Evolutionary conservation across 1,140 invertebrate genomes (phyloP).

Genomic region (Parapsyche elsis): DNA sequence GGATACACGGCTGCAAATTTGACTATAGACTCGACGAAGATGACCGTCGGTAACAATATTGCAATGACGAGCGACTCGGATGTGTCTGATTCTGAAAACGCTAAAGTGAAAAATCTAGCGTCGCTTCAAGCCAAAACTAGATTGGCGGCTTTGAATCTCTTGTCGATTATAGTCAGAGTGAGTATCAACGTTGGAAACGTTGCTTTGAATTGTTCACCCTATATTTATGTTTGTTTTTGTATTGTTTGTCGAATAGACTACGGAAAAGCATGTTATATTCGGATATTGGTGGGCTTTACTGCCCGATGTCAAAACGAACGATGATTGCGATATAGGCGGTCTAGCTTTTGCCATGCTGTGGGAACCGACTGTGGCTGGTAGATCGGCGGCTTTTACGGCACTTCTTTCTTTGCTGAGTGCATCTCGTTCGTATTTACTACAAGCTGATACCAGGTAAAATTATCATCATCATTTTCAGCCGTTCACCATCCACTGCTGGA

Average conservation of each 20-base stretch:
- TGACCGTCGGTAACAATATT: conserved; percentile 54
- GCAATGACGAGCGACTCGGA: conserved; percentile 65
- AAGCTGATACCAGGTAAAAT: conserved; percentile 64
- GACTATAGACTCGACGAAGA: conserved; percentile 59
- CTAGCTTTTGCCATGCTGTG: conserved; percentile 61
- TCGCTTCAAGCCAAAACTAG: conserved; percentile 63
- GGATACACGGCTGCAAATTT: conserved; percentile 61
- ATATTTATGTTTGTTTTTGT: conserved; percentile 42
- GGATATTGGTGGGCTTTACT: conserved; percentile 66
- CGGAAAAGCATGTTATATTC: conserved; percentile 64
- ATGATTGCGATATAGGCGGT: conserved; percentile 60
- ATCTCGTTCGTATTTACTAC: conserved; percentile 62
- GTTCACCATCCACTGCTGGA: too few relatives aligned
- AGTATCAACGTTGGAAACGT: conserved; percentile 32
- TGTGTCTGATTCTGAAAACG: conserved; percentile 64
- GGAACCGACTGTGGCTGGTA: conserved; percentile 62
- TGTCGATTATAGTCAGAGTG: conserved; percentile 64
- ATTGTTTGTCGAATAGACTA: too few relatives aligned
- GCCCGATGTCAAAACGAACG: conserved; percentile 54
- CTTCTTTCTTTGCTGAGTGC: conserved; percentile 62
- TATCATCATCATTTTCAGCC: too few relatives aligned
- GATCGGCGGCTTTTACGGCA: conserved; percentile 62
- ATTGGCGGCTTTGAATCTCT: conserved; percentile 64
- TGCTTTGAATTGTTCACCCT: not conserved
- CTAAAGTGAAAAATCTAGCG: conserved; percentile 62